These are phyloP conservation scores for Leptoteleia sp. DNA, from an alignment of 1,140 invertebrate species.

Conservation along the genomic window DNA sequence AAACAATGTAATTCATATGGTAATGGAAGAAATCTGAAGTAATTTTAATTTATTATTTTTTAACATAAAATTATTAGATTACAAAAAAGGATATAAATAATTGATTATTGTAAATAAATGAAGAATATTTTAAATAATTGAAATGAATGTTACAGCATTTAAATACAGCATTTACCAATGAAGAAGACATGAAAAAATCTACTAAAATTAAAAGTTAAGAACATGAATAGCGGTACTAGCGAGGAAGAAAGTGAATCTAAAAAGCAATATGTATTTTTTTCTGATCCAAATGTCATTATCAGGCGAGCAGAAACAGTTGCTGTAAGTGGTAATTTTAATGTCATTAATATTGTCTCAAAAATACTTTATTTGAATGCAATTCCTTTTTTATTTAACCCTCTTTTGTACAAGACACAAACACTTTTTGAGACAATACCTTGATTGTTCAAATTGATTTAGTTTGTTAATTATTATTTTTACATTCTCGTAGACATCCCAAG, in stretches of 20 bases:
- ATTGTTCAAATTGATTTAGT: not conserved
- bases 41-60: too few species aligned
- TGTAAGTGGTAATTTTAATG: conserved; percentile 62
- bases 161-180: not conserved
- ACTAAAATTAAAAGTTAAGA: conserved; percentile 37
- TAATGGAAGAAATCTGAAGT: too few species aligned
- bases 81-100: too few species aligned
- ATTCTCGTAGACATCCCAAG: conserved; percentile 49
- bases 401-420: not conserved
- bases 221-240: conserved; percentile 70
- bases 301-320: conserved; percentile 69
- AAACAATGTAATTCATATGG: too few species aligned
- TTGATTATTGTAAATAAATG: too few species aligned
- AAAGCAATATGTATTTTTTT: conserved; percentile 75
- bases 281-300: conserved; percentile 70
- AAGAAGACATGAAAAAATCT: conserved; percentile 46
- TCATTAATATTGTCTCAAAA: not conserved
- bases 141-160: conserved; percentile 24
- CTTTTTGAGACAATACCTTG: conserved; percentile 3
- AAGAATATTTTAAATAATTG: too few species aligned
- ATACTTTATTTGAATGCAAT: not conserved
- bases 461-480: conserved; percentile 37
- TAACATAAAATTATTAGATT: too few species aligned
- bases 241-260: conserved; percentile 66
- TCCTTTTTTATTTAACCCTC: not conserved